phyloP scores from a whole-genome alignment of 2,797 vertebrate genomes.

The Sebastes kiyomatsui region DNA sequence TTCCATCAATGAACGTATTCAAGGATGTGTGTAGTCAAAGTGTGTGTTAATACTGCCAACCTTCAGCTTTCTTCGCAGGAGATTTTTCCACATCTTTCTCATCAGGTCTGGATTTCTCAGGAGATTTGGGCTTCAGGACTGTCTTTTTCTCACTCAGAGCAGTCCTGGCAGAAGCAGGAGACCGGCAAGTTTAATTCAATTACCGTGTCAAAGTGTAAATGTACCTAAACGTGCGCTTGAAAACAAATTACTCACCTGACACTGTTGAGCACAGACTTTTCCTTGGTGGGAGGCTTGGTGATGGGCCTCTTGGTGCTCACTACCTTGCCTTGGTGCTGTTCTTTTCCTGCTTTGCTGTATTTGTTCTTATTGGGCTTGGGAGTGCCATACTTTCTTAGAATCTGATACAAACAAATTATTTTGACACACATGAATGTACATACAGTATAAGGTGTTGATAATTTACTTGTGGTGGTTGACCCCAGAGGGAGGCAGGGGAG shows the following conservation, averaged over 20 bases:
- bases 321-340: constrained; percentile 96
- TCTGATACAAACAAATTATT: constrained; percentile 76
- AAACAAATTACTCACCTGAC: constrained; percentile 85
- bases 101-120: constrained; percentile 94
- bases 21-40: not conserved
- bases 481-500: not conserved
- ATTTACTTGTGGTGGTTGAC: not conserved
- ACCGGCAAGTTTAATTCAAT: not conserved
- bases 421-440: not conserved
- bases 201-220: not conserved
- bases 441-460: not conserved
- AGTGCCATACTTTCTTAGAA: constrained; percentile 94
- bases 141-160: constrained; percentile 98
- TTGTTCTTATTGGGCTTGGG: constrained; percentile 96
- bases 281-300: constrained; percentile 93
- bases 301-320: constrained; percentile 96
- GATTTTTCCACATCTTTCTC: constrained; percentile 98
- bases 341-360: constrained; percentile 94
- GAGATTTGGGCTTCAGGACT: constrained; percentile 94
- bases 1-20: not conserved
- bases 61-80: constrained; percentile 95
- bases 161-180: constrained; percentile 81
- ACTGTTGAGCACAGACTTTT: constrained; percentile 93
- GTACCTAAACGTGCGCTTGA: not conserved
- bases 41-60: constrained; percentile 66